Conservation (phyloP, 2,113 vertebrate species). For the Leuciscus idus region DNA sequence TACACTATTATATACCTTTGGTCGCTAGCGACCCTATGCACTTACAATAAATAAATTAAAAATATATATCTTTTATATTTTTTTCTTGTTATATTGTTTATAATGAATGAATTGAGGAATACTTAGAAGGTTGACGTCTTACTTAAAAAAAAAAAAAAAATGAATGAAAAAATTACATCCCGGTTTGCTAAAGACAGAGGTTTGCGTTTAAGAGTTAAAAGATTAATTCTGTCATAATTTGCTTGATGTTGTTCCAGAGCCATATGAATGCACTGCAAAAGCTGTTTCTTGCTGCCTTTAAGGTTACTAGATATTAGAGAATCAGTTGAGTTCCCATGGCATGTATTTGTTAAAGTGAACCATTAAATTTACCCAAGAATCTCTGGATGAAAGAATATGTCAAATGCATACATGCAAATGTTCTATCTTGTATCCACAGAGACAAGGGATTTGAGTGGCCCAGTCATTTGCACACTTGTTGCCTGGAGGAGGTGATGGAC, state of each 20-base stretch:
- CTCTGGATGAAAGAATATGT: neutral
- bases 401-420: neutral
- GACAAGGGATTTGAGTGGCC: neutral
- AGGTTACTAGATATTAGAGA: neutral
- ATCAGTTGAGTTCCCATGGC: neutral
- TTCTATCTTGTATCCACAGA: neutral
- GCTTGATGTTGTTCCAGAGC: neutral
- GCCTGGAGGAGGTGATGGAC: conserved; percentile 19
- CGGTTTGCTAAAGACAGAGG: too few species aligned
- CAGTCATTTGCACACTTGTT: conserved; percentile 25
- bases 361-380: neutral
- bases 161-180: too few species aligned
- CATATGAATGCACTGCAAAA: neutral
- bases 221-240: too few species aligned
- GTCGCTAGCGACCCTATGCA: too few species aligned
- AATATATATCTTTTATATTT: too few species aligned
- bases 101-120: neutral
- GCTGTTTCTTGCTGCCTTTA: neutral
- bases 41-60: too few species aligned
- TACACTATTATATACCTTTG: too few species aligned
- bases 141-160: neutral
- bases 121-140: neutral
- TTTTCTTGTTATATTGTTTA: neutral
- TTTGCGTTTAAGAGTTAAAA: too few species aligned
- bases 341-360: neutral